Evolutionary conservation across 2,113 vertebrate species (phyloP).

Genomic region (Hirundichthys speculiger): DNA sequence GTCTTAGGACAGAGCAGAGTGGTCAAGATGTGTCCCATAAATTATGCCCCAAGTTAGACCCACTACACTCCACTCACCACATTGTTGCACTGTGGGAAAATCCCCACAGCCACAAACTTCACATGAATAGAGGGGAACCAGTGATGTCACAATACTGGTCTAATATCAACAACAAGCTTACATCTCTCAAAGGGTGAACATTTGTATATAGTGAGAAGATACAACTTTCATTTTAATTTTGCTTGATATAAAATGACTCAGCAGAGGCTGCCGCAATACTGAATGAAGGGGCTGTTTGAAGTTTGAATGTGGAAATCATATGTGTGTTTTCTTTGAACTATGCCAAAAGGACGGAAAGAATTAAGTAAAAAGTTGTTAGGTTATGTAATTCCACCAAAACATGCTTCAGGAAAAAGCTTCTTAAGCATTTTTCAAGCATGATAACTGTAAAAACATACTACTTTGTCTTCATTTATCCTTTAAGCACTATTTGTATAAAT

Average conservation of each 20-base stretch:
- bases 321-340: neutral
- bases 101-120: constrained; percentile 37
- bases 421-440: no score
- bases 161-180: neutral
- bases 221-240: neutral
- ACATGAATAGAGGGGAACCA: neutral
- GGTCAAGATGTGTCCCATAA: constrained; percentile 48
- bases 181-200: neutral
- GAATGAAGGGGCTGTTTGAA: neutral
- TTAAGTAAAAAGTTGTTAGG: neutral
- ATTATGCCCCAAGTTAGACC: constrained; percentile 27
- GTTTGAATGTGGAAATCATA: neutral
- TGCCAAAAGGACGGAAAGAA: neutral
- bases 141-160: neutral
- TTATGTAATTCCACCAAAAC: neutral
- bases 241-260: constrained; percentile 14
- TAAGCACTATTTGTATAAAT: no score
- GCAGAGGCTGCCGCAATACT: neutral
- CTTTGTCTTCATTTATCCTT: no score
- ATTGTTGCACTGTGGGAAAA: constrained; percentile 53
- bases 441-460: no score
- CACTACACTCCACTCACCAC: constrained; percentile 12
- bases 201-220: neutral
- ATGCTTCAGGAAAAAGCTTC: no score
- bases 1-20: constrained; percentile 11